Conservation (phyloP, 1,140 invertebrate species). For the Lithobius niger region DNA sequence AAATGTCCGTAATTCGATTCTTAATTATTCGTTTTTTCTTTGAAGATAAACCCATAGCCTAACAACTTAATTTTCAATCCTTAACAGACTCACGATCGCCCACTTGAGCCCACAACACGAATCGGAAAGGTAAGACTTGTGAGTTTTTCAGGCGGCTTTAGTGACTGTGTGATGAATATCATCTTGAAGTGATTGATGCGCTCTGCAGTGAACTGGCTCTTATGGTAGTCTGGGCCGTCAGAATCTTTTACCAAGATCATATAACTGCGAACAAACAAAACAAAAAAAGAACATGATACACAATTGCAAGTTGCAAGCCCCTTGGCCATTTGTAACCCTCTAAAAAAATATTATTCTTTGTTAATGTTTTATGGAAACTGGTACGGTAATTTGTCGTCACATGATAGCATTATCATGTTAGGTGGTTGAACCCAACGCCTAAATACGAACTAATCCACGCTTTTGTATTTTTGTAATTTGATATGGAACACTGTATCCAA, state of each 20-base stretch:
- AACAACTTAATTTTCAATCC: too few species aligned
- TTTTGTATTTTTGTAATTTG: background rate
- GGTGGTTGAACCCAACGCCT: background rate
- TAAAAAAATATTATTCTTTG: too few species aligned
- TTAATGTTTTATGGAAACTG: too few species aligned
- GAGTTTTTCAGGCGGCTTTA: background rate
- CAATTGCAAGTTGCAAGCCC: background rate
- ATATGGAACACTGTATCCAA: background rate
- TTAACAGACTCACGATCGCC: too few species aligned
- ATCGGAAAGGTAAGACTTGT: background rate
- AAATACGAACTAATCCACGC: background rate
- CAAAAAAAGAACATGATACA: background rate
- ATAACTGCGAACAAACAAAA: background rate
- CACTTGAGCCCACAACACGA: background rate
- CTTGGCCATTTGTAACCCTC: background rate
- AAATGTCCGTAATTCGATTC: too few species aligned
- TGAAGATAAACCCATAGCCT: too few species aligned
- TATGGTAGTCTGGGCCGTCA: background rate
- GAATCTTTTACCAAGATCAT: background rate
- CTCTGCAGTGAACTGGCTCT: background rate
- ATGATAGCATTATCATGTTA: background rate
- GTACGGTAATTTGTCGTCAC: background rate
- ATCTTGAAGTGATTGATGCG: background rate
- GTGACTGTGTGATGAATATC: background rate
- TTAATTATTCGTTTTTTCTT: too few species aligned